These are phyloP conservation scores for Coracias cyanogaster DNA, from an alignment of 2,797 vertebrate genomes.

Conservation along the genomic window DNA sequence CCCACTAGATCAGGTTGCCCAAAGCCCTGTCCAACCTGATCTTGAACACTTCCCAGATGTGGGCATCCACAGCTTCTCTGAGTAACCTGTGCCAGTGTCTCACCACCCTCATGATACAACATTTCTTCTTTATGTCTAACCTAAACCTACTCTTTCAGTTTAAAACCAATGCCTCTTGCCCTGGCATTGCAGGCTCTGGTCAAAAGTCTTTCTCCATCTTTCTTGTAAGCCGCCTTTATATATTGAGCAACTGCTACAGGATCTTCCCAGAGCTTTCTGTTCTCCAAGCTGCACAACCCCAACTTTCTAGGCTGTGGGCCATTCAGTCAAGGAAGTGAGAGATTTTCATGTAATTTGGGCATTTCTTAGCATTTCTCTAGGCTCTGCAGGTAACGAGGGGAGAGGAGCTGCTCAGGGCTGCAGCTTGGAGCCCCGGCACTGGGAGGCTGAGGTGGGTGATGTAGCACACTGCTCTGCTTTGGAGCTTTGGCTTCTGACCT, in stretches of 20 bases:
- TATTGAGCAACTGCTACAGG: neutral
- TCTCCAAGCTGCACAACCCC: neutral
- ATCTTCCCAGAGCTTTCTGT: rapidly evolving
- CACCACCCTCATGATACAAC: rapidly evolving
- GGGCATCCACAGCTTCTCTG: neutral
- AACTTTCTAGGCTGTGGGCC: neutral
- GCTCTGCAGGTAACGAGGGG: neutral
- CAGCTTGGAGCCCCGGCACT: neutral
- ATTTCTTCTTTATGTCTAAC: neutral
- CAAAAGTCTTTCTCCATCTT: neutral
- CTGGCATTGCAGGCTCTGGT: neutral
- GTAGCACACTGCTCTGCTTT: rapidly evolving
- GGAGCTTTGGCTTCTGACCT: neutral
- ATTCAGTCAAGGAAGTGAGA: neutral
- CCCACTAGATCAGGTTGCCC: neutral
- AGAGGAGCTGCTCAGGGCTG: neutral
- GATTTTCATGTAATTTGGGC: neutral
- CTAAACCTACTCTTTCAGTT: neutral
- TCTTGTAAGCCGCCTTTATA: rapidly evolving
- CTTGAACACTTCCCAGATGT: neutral
- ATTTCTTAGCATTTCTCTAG: neutral
- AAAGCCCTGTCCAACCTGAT: neutral
- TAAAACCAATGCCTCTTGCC: neutral
- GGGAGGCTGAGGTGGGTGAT: neutral
- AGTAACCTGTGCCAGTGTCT: neutral